Conservation (phyloP, 2,797 vertebrate genomes). For the Luscinia megarhynchos region DNA sequence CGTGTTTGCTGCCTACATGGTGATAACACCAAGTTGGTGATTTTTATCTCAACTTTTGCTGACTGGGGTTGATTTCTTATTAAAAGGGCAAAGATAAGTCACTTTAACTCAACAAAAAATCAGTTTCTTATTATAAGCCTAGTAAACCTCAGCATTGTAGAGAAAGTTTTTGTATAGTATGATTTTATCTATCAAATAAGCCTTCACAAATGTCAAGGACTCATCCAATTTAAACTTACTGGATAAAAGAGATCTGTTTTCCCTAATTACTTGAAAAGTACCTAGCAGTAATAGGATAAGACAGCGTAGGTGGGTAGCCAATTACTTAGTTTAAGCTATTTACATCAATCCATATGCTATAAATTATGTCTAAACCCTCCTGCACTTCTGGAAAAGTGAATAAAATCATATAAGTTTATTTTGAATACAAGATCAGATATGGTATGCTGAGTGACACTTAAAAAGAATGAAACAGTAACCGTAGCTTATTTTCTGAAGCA, state of each 20-base stretch:
- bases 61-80: conserved; percentile 57
- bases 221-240: conserved; percentile 45
- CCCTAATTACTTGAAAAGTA: conserved; percentile 56
- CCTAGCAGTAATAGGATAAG: conserved; percentile 60
- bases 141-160: not conserved
- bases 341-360: conserved; percentile 68
- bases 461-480: conserved; percentile 76
- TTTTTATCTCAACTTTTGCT: conserved; percentile 66
- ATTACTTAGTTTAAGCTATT: conserved; percentile 68
- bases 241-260: conserved; percentile 38
- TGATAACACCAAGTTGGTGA: conserved; percentile 28
- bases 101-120: conserved; percentile 53
- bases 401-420: conserved; percentile 75
- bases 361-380: conserved; percentile 67
- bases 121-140: conserved; percentile 48
- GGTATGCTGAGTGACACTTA: conserved; percentile 75
- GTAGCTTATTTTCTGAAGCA: conserved; percentile 76
- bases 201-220: conserved; percentile 36
- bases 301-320: conserved; percentile 51
- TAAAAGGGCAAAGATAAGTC: conserved; percentile 64
- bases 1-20: not conserved
- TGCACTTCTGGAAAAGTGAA: conserved; percentile 69
- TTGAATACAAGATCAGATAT: conserved; percentile 73
- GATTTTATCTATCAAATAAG: conserved; percentile 58
- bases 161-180: conserved; percentile 22